Evolutionary conservation across 2,113 vertebrate genomes (phyloP).

Genomic region (Phodopus roborovskii): DNA sequence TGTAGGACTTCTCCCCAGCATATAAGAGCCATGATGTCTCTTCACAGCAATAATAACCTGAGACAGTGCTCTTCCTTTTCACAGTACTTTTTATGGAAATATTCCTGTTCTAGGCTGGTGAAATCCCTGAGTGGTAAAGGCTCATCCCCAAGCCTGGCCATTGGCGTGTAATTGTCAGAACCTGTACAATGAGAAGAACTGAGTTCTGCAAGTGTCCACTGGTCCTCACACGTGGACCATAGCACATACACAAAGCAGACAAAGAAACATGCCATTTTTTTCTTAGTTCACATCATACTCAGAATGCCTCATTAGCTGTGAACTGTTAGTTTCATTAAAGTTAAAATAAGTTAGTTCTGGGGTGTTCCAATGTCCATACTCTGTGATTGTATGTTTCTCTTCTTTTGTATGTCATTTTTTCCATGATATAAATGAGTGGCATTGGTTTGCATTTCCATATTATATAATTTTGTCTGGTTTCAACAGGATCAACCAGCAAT

Average conservation of each 20-base stretch:
- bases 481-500: neutral
- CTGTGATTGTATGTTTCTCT: neutral
- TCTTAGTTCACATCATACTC: neutral
- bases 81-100: neutral
- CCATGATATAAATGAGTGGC: neutral
- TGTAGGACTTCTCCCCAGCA: too few relatives aligned
- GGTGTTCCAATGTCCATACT: neutral
- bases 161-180: neutral
- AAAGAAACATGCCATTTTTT: neutral
- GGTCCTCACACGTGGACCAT: neutral
- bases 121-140: neutral
- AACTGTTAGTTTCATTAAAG: neutral
- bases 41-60: too few relatives aligned
- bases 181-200: neutral
- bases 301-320: neutral
- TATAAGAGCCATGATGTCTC: too few relatives aligned
- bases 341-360: neutral
- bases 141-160: neutral
- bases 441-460: neutral
- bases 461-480: neutral
- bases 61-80: neutral
- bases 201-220: neutral
- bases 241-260: neutral
- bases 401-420: neutral
- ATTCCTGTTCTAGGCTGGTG: neutral